Percentiles rank a stretch among this genome's conserved stretches.
Evolutionary conservation across 2,888 invertebrate genomes (phyloP).

Genomic region (Callosobruchus maculatus): DNA sequence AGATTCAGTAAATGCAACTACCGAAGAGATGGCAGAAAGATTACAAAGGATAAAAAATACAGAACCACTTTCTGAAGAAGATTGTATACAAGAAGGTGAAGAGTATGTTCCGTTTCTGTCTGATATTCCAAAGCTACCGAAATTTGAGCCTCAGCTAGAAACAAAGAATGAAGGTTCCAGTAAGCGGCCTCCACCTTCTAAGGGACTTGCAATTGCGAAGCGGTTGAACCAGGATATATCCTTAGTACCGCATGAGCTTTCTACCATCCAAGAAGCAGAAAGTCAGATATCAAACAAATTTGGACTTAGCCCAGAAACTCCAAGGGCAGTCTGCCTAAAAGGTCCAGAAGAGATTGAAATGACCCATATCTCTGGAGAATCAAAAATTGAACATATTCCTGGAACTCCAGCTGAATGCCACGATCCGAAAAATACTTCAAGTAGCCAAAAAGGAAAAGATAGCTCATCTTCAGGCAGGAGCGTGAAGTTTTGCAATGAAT

Average conservation of each 20-base stretch:
- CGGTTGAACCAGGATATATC: conserved; percentile 37
- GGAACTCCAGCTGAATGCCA: neutral
- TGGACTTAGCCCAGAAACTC: conserved; percentile 23
- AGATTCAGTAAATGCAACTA: conserved; percentile 2
- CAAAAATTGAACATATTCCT: too few relatives aligned
- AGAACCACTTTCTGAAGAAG: neutral
- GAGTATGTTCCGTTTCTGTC: conserved; percentile 40
- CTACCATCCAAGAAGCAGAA: conserved; percentile 46
- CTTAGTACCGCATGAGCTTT: conserved; percentile 44
- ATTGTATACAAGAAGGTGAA: conserved; percentile 6
- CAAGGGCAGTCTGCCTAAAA: conserved; percentile 10
- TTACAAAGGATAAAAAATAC: conserved; percentile 16
- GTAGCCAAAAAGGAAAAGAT: neutral
- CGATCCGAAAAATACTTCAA: neutral
- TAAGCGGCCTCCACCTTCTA: conserved; percentile 44
- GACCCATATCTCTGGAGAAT: neutral
- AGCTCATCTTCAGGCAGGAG: neutral
- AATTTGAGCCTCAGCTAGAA: conserved; percentile 30
- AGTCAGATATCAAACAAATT: conserved; percentile 38
- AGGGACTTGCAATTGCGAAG: conserved; percentile 34
- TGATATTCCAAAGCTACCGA: conserved; percentile 46
- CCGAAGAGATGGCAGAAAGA: conserved; percentile 23
- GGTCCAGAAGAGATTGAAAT: conserved; percentile 5
- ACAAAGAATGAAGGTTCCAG: conserved; percentile 7
- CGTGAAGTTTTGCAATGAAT: neutral